Conservation (phyloP, 2,888 invertebrate genomes). For the Volucella inanis region DNA sequence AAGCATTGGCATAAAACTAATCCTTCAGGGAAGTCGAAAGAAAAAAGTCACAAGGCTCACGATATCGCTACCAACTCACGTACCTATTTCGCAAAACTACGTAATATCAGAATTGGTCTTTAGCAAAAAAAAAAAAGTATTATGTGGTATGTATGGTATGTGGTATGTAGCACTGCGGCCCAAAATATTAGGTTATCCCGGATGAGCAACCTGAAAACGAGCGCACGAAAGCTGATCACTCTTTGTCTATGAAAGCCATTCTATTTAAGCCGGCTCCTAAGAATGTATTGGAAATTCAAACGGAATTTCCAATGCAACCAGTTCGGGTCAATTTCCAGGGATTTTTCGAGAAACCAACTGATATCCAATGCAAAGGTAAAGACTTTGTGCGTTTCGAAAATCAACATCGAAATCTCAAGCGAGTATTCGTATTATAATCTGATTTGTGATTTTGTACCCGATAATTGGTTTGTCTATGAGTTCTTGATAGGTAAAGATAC, state of each 20-base stretch:
- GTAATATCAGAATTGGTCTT: no score
- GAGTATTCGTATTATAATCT: constrained; percentile 12
- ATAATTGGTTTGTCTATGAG: constrained; percentile 45
- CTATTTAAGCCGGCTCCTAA: background rate
- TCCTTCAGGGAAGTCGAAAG: no score
- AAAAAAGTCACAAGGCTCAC: no score
- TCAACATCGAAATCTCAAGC: constrained; percentile 22
- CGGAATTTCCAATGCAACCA: constrained; percentile 48
- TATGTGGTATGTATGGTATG: no score
- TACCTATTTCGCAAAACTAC: no score
- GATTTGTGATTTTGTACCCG: constrained; percentile 39
- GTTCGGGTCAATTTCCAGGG: constrained; percentile 27
- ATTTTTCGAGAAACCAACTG: constrained; percentile 18
- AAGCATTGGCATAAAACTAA: no score
- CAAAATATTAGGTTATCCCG: background rate
- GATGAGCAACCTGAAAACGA: background rate
- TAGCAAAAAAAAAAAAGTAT: no score
- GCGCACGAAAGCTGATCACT: background rate
- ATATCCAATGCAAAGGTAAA: constrained; percentile 15
- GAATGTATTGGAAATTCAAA: constrained; percentile 17
- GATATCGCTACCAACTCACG: no score
- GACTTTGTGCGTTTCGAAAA: constrained; percentile 27
- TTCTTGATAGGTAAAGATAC: constrained; percentile 39
- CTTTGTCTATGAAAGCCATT: background rate
- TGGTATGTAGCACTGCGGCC: no score